Evolutionary conservation across 2,113 vertebrate genomes (phyloP).

Genomic region (Budorcas taxicolor): DNA sequence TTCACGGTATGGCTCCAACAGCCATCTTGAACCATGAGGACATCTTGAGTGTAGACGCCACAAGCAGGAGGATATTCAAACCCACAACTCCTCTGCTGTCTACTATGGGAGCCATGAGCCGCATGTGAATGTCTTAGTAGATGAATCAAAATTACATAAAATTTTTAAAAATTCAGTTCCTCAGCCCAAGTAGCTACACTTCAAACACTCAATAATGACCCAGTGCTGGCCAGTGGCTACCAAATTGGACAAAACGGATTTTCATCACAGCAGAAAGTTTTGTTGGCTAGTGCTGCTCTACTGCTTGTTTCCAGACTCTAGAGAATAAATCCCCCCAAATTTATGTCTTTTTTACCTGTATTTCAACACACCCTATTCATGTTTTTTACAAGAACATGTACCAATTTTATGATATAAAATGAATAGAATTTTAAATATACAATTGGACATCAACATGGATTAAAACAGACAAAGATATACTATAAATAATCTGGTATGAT

Average conservation of each 20-base stretch:
- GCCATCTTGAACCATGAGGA: neutral
- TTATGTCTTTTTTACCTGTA: neutral
- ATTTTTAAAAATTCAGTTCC: neutral
- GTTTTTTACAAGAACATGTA: neutral
- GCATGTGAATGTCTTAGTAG: neutral
- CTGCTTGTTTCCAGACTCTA: neutral
- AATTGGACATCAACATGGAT: neutral
- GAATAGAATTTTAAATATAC: conserved; percentile 20
- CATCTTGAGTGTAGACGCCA: neutral
- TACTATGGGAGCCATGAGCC: neutral
- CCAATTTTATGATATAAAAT: conserved; percentile 18
- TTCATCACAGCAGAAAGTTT: neutral
- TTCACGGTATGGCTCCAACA: neutral
- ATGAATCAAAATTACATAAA: neutral
- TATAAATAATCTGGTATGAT: conserved; percentile 14
- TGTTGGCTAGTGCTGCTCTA: neutral
- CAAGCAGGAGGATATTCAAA: neutral
- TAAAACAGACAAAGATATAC: conserved; percentile 24
- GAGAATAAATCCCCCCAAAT: neutral
- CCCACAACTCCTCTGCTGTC: neutral
- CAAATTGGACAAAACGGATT: neutral
- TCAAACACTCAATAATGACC: neutral
- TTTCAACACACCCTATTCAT: neutral
- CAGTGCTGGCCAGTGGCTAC: neutral
- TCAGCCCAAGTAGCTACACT: neutral